Evolutionary conservation across 2,888 invertebrate species (phyloP), one percentile per base, ranked within the genome.

Genomic region (Odontocerum albicorne): DNA sequence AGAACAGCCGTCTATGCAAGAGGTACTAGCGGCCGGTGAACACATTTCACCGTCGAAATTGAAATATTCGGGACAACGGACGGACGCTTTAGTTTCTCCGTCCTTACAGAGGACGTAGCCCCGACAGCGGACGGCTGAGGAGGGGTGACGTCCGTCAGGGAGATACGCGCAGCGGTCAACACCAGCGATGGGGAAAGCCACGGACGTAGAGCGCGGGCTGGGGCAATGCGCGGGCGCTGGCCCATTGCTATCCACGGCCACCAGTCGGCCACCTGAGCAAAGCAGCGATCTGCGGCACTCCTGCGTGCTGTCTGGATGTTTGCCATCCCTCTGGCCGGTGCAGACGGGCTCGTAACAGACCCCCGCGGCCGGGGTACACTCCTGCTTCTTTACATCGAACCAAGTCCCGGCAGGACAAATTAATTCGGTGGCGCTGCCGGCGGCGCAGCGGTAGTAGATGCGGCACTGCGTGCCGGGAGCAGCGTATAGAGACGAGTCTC

Each of bases 281-380:
- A 67, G 68, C 53, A 80, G 70, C 19, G 71, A 70, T 10, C 83
- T 75, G 0, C 75, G 75, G 63, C 83, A 83, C 47, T 76, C 75
- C 63, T 82, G 80, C 1, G 80, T 80, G 3, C 80, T 72, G 65
- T 84, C 83, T 17, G 79, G 75, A 65, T 82, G 81, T 35, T 72
- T 67, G 1, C 83, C 83, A 66, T 83, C 79, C 1, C 77, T 72
- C 33, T 81, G 70, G 1, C 82, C 82, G 4, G 77, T 74, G 65
- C 83, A 84, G 33, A 81, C 72, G 10, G 82, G 80, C 63, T 83
- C 83, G 67, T 79, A 81, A 68, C 83, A 83, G 17, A 77, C 73
- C 43, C 80, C 81, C 63, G 79, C 75, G 38, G 76, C 75, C 58
- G 76, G 72, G 15, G 74, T 74, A 65, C 80, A 80, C 17, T 75